Conservation (phyloP, 2,797 vertebrate genomes). For the Poecilia picta region DNA sequence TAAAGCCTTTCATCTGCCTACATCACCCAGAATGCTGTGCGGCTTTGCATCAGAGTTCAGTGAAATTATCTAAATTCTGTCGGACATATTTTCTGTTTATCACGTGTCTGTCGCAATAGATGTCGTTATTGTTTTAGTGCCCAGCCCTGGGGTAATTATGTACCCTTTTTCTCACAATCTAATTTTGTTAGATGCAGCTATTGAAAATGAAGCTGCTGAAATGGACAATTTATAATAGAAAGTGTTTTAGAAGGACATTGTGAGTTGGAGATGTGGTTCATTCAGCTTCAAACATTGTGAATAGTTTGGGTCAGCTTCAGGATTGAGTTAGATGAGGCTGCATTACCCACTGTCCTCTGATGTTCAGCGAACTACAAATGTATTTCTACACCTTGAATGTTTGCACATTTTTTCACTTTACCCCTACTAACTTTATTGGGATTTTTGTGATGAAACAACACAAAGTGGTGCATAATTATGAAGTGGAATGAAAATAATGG, state of each 20-base stretch:
- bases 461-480: neutral
- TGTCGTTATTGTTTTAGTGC: too few species aligned
- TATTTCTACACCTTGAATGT: neutral
- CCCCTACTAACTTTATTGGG: neutral
- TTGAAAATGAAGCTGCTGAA: neutral
- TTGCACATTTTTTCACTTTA: neutral
- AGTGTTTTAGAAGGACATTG: neutral
- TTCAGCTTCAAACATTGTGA: neutral
- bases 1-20: too few species aligned
- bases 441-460: neutral
- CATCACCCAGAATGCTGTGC: too few species aligned
- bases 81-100: too few species aligned
- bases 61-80: too few species aligned
- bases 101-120: too few species aligned
- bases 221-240: too few species aligned
- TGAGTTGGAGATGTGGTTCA: neutral
- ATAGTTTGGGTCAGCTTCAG: neutral
- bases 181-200: neutral
- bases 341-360: neutral
- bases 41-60: too few species aligned
- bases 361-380: neutral
- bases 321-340: neutral
- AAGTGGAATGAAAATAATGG: neutral
- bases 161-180: neutral
- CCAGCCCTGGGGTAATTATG: too few species aligned